These are phyloP conservation scores for Callinectes sapidus DNA, from an alignment of 2,888 invertebrate species.

Conservation along the genomic window DNA sequence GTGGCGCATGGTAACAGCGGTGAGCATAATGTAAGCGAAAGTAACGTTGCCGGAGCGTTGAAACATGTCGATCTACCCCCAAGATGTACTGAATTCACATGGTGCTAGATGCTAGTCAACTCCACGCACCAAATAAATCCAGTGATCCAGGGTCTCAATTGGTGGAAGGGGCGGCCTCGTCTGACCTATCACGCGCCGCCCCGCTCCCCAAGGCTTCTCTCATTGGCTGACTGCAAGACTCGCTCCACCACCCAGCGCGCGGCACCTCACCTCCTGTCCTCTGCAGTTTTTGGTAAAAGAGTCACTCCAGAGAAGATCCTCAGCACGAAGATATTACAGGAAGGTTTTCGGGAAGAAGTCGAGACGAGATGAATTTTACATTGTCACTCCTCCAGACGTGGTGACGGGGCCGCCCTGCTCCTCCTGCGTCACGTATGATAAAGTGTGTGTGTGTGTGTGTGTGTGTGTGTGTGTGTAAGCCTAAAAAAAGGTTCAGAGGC, in stretches of 20 bases:
- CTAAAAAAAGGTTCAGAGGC: background rate
- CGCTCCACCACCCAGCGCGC: constrained; percentile 55
- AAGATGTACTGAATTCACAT: constrained; percentile 71
- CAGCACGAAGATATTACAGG: constrained; percentile 57
- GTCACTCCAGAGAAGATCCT: constrained; percentile 48
- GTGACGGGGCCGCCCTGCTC: background rate
- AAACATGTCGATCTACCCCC: constrained; percentile 52
- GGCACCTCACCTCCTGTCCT: constrained; percentile 46
- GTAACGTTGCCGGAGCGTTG: background rate
- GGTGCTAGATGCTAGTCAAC: constrained; percentile 67
- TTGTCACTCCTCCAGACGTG: background rate
- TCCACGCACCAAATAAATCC: constrained; percentile 70
- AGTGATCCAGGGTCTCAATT: constrained; percentile 69
- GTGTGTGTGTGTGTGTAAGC: background rate
- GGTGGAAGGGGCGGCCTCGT: constrained; percentile 56
- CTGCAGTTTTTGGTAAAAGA: constrained; percentile 60
- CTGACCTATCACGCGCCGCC: constrained; percentile 59
- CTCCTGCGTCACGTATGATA: background rate
- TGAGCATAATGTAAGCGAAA: background rate
- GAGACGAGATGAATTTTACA: constrained; percentile 45
- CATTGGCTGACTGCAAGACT: constrained; percentile 45
- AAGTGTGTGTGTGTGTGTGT: background rate
- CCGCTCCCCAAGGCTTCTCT: constrained; percentile 56
- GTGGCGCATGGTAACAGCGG: background rate
- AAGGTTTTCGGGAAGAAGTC: background rate